Evolutionary conservation across 2,113 vertebrate genomes (phyloP).

Genomic region (Todiramphus chloris): DNA sequence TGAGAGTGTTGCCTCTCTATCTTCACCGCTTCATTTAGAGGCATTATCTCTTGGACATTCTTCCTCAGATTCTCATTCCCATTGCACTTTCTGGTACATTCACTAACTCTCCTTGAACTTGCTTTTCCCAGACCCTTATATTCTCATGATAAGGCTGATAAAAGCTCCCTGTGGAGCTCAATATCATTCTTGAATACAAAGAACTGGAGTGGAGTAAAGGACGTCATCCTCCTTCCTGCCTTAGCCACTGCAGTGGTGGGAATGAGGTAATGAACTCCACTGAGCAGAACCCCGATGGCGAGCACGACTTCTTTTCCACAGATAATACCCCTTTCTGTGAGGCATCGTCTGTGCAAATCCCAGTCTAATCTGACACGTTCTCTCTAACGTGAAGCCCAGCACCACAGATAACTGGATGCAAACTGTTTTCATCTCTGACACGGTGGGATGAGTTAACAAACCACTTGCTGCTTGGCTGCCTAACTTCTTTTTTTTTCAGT

Average conservation of each 20-base stretch:
- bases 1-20: not conserved
- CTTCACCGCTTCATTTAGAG: not conserved
- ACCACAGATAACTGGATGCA: not conserved
- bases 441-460: not conserved
- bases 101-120: not conserved
- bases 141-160: not conserved
- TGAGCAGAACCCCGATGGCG: not conserved
- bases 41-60: not conserved
- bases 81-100: not conserved
- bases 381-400: not conserved
- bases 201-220: not conserved
- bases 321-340: not conserved
- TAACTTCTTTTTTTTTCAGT: not conserved
- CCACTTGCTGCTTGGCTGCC: not conserved
- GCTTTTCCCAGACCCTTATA: constrained; percentile 14
- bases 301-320: not conserved
- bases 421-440: not conserved
- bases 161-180: constrained; percentile 24
- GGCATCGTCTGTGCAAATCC: not conserved
- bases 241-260: not conserved
- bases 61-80: not conserved
- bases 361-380: not conserved
- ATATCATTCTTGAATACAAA: not conserved
- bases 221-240: constrained; percentile 44
- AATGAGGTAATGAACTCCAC: not conserved